These are phyloP conservation scores for Apomyelois bistriatella DNA, from an alignment of 2,888 invertebrate genomes.

Conservation along the genomic window DNA sequence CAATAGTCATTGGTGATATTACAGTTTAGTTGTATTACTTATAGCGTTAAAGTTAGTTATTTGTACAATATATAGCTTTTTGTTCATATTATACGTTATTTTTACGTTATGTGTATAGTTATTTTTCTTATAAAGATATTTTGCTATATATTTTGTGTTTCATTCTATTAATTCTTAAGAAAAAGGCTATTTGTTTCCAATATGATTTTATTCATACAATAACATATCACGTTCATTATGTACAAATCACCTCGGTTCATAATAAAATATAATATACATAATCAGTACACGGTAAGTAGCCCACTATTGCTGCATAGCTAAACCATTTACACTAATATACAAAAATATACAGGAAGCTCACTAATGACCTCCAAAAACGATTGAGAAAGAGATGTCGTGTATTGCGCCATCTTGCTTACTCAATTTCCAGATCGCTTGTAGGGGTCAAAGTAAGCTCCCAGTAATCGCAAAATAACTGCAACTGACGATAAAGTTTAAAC, in stretches of 20 bases:
- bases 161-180: too few species aligned
- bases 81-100: background rate
- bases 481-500: background rate
- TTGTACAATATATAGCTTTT: slow-evolving; percentile 1
- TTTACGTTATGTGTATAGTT: slow-evolving; percentile 16
- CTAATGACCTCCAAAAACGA: too few species aligned
- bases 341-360: slow-evolving; percentile 27
- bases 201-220: slow-evolving; percentile 52
- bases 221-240: slow-evolving; percentile 65
- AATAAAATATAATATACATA: slow-evolving; percentile 50
- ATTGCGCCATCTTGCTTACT: too few species aligned
- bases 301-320: slow-evolving; percentile 23
- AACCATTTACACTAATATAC: slow-evolving; percentile 27
- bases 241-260: slow-evolving; percentile 63
- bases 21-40: slow-evolving; percentile 2
- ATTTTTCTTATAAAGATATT: slow-evolving; percentile 35
- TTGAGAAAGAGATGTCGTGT: too few species aligned
- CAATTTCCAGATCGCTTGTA: too few species aligned
- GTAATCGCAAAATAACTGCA: slow-evolving; percentile 18
- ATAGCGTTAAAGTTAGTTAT: background rate
- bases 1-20: slow-evolving; percentile 8
- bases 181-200: slow-evolving; percentile 25
- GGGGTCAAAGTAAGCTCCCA: too few species aligned
- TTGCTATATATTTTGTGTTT: slow-evolving; percentile 28
- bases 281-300: slow-evolving; percentile 37